Conservation (phyloP, 1,140 invertebrate species). For the Bursaphelenchus mucronatus region DNA sequence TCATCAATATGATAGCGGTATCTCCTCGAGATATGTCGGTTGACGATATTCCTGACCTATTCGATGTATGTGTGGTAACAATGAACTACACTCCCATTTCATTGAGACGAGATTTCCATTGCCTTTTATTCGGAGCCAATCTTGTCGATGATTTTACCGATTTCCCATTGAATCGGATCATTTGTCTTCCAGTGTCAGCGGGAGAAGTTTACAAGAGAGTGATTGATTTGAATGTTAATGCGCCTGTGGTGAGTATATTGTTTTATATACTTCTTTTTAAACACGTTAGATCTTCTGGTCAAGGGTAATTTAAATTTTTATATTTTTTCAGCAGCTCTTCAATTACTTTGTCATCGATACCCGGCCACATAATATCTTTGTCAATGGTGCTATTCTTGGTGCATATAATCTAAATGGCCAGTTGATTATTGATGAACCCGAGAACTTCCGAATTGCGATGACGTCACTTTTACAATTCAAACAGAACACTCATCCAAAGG, state of each 20-base stretch:
- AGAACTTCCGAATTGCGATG: conserved; percentile 86
- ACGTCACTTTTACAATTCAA: conserved; percentile 75
- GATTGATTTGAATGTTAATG: conserved; percentile 31
- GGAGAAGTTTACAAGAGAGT: conserved; percentile 61
- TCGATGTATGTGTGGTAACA: conserved; percentile 83
- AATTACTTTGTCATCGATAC: conserved; percentile 96
- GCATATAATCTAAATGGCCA: conserved; percentile 96
- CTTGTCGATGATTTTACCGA: conserved; percentile 60
- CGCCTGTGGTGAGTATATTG: conserved; percentile 7
- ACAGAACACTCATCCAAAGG: conserved; percentile 43
- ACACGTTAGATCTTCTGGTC: conserved; percentile 9
- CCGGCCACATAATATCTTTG: conserved; percentile 90
- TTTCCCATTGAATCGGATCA: conserved; percentile 71
- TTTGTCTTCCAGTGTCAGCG: conserved; percentile 85
- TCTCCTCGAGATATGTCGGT: conserved; percentile 41
- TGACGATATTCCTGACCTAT: conserved; percentile 94
- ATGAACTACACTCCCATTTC: conserved; percentile 83
- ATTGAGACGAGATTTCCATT: conserved; percentile 71
- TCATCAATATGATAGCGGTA: conserved; percentile 33
- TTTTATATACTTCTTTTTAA: no score
- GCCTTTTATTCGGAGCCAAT: conserved; percentile 63
- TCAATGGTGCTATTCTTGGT: conserved; percentile 87
- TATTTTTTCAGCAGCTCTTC: conserved; percentile 65
- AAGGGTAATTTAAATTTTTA: conserved; percentile 69
- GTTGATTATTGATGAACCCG: conserved; percentile 90